Conservation (phyloP, 2,797 vertebrate species). For the Crax fasciolata region DNA sequence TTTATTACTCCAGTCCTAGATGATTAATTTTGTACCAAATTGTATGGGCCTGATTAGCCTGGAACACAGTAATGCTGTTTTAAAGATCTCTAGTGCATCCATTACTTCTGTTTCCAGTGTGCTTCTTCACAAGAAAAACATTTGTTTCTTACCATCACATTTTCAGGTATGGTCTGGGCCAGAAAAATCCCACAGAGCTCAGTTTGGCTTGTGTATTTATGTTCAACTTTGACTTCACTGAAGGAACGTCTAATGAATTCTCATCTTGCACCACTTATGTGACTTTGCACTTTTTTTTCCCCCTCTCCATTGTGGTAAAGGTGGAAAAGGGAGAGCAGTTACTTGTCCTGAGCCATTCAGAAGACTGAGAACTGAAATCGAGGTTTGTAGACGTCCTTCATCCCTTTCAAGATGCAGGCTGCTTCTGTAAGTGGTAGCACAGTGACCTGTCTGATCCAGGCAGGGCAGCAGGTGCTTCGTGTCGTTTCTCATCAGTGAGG, state of each 20-base stretch:
- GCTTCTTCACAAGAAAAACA: not conserved
- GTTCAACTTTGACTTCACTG: not conserved
- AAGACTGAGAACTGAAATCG: not conserved
- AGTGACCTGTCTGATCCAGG: not conserved
- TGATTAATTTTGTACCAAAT: conserved; percentile 68
- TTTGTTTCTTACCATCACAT: not conserved
- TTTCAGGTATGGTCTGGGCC: not conserved
- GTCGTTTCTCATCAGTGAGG: not conserved
- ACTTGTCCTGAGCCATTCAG: not conserved
- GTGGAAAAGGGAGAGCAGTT: not conserved
- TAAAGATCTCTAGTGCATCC: conserved; percentile 36
- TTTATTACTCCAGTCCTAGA: conserved; percentile 45
- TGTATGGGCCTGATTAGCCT: conserved; percentile 43
- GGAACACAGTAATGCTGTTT: conserved; percentile 46
- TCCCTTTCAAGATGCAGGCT: not conserved
- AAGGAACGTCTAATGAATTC: not conserved
- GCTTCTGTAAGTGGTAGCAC: not conserved
- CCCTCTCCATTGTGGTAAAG: not conserved
- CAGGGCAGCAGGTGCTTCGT: not conserved
- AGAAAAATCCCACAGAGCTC: not conserved
- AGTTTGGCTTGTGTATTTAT: not conserved
- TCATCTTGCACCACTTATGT: not conserved
- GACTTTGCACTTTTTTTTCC: not conserved
- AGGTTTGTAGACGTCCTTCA: not conserved
- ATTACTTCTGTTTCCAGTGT: conserved; percentile 27